Evolutionary conservation across 2,888 invertebrate species (phyloP), one percentile per base, ranked within the genome.

Genomic region (Caenorhabditis sp.): DNA sequence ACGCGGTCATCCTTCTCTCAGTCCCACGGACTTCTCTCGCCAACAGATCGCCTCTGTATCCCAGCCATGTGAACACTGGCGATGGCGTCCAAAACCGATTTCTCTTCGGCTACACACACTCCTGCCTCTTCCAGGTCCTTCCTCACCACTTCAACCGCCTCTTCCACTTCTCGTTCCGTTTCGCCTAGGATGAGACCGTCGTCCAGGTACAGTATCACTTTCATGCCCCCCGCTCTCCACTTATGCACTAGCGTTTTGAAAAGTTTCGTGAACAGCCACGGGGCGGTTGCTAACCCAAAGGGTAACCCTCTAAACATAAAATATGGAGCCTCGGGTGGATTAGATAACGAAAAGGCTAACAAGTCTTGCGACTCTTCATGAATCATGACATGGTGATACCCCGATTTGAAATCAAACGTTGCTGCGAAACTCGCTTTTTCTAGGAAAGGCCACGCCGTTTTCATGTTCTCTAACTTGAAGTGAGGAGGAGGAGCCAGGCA

Each of bases 251-350:
- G 9, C 4, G 26, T 8, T n/a, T 17, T 32, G 8, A 59, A 59
- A 22, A 59, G 20, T 35, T 59, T 59, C 2, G 61, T 61, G 22
- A 61, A 61, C 13, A 61, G 1, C 37, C 37, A 48, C n/a, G 61
- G 61, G 6, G 61, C 61, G 1, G 37, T 17, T 1, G 37, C 9
- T 11, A 61, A 17, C 2, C 61, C 61, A 15, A 61, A 61, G 3
- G 45, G 46, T 13, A 59, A 35, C 2, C 26, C 58, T 2, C n/a
- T 11, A 15, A 59, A 59, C 7, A 9, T 7, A 27, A 15, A 61
- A 27, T n/a, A 61, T 7, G 61, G 48, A 2, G 48, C 17, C 1
- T 35, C 35, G 4, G 48, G 48, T 1, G 35, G 35, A 13, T 61
- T 15, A 7, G 22, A 15, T 0, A 61, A 35, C 0, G 48, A 26